Evolutionary conservation across 2,113 vertebrate species (phyloP).

Genomic region (Lophius piscatorius): DNA sequence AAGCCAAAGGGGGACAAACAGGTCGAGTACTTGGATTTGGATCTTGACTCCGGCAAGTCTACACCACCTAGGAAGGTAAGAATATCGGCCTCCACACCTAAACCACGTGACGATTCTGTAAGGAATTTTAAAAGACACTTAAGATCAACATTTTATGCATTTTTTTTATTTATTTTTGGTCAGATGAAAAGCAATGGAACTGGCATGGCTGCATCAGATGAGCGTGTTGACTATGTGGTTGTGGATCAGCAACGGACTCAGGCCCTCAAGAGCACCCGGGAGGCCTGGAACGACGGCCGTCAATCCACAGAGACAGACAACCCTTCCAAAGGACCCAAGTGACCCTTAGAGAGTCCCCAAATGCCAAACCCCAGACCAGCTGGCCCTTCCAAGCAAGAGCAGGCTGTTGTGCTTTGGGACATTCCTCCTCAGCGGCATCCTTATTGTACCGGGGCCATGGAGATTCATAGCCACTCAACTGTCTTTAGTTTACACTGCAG

Average conservation of each 20-base stretch:
- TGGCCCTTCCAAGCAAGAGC: constrained; percentile 20
- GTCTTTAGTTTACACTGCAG: constrained; percentile 75
- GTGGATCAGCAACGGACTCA: constrained; percentile 97
- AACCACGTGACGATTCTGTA: background rate
- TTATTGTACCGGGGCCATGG: constrained; percentile 33
- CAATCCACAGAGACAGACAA: constrained; percentile 95
- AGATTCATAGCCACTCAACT: constrained; percentile 46
- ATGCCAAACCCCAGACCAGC: constrained; percentile 19
- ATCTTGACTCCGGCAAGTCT: constrained; percentile 92
- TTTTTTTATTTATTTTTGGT: background rate
- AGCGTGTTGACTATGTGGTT: constrained; percentile 97
- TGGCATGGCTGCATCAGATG: constrained; percentile 88
- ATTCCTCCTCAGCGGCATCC: constrained; percentile 32
- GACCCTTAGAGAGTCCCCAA: constrained; percentile 69
- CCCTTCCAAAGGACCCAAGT: constrained; percentile 89
- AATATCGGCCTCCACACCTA: background rate
- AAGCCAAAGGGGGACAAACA: constrained; percentile 98
- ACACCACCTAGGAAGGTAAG: constrained; percentile 95
- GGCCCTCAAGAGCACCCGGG: constrained; percentile 93
- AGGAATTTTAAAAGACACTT: background rate
- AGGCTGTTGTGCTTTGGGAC: constrained; percentile 31
- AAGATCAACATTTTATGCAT: background rate
- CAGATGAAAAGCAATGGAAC: constrained; percentile 93
- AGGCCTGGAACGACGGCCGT: constrained; percentile 96
- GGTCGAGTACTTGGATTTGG: constrained; percentile 97